phyloP scores from a whole-genome alignment of 2,888 invertebrate species.

The Gordius sp. region DNA sequence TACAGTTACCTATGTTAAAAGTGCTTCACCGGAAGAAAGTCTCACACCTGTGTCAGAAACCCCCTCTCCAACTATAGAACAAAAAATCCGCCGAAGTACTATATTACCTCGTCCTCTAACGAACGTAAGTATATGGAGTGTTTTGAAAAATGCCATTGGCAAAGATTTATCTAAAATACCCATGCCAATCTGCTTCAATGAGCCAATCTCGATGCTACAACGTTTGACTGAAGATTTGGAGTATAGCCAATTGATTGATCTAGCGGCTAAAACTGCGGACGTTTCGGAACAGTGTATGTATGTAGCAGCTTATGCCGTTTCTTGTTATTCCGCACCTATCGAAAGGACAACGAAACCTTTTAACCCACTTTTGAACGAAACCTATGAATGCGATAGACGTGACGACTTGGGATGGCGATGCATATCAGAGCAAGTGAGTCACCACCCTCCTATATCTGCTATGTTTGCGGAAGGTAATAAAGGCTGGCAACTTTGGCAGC shows the following conservation, averaged over 20 bases:
- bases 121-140: conserved; percentile 80
- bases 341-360: conserved; percentile 73
- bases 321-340: conserved; percentile 32
- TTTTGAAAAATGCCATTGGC: conserved; percentile 95
- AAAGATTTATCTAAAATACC: conserved; percentile 92
- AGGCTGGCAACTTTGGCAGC: conserved; percentile 71
- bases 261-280: conserved; percentile 38
- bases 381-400: conserved; percentile 26
- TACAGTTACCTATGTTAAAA: neutral
- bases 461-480: conserved; percentile 56
- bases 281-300: conserved; percentile 23
- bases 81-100: neutral
- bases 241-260: conserved; percentile 65
- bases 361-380: conserved; percentile 52
- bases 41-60: neutral
- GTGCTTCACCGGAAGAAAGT: neutral
- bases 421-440: conserved; percentile 79
- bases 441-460: conserved; percentile 87
- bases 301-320: conserved; percentile 74
- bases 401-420: conserved; percentile 86
- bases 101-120: conserved; percentile 25
- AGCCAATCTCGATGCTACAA: conserved; percentile 92
- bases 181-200: conserved; percentile 93
- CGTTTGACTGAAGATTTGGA: conserved; percentile 90
- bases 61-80: neutral